Evolutionary conservation across 2,113 vertebrate genomes (phyloP).

Genomic region (Leptodactylus fuscus): DNA sequence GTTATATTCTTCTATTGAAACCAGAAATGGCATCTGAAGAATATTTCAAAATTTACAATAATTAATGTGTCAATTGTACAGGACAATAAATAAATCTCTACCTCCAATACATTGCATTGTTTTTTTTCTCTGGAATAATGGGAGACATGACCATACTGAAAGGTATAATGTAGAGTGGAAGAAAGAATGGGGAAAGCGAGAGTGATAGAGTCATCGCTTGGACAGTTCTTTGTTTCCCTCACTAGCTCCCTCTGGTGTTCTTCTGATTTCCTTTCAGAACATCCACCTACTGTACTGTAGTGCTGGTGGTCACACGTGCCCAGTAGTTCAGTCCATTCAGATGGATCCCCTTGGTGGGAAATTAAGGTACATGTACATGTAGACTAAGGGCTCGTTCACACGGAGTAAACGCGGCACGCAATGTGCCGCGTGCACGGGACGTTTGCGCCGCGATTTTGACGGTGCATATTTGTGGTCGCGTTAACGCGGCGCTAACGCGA

Average conservation of each 20-base stretch:
- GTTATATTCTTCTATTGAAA: conserved; percentile 76
- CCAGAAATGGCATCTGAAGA: conserved; percentile 79
- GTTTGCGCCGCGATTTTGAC: too few relatives aligned
- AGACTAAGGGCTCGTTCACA: too few relatives aligned
- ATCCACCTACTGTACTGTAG: not conserved
- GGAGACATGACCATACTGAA: too few relatives aligned
- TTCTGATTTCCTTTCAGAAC: too few relatives aligned
- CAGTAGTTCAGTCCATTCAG: not conserved
- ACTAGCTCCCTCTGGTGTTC: too few relatives aligned
- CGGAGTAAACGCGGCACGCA: too few relatives aligned
- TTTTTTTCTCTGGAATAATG: too few relatives aligned
- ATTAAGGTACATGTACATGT: too few relatives aligned
- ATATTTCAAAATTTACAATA: conserved; percentile 68
- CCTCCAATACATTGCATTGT: not conserved
- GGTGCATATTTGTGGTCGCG: too few relatives aligned
- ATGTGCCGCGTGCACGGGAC: too few relatives aligned
- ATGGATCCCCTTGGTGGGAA: not conserved
- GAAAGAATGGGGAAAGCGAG: not conserved
- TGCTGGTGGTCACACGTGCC: not conserved
- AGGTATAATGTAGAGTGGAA: not conserved
- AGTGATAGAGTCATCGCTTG: not conserved
- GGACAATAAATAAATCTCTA: not conserved
- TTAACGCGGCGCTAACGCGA: too few relatives aligned
- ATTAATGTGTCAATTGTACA: not conserved
- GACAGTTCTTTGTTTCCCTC: too few relatives aligned